These are phyloP conservation scores for Microtus montanus DNA, from an alignment of 2,113 vertebrate genomes.

Conservation along the genomic window DNA sequence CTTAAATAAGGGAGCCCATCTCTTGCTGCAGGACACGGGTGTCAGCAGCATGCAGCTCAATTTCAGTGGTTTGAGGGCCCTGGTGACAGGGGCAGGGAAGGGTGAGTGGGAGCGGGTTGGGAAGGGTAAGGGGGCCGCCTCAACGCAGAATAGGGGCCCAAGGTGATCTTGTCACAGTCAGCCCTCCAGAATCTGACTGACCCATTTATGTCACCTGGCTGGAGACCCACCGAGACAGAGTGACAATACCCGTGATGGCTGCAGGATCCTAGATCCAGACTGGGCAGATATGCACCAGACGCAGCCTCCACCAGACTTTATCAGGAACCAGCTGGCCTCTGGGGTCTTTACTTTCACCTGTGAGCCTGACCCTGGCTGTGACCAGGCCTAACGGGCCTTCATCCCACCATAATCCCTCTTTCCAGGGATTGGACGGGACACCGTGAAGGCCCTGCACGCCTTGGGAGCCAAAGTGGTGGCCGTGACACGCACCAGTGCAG, in stretches of 20 bases:
- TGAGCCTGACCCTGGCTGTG: neutral
- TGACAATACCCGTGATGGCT: neutral
- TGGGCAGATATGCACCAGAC: neutral
- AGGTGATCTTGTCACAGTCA: neutral
- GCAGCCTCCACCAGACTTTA: neutral
- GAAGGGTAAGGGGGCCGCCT: neutral
- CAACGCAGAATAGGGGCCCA: accelerated
- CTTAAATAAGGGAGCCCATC: neutral
- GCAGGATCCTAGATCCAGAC: neutral
- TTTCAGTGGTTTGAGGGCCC: slow-evolving; percentile 85
- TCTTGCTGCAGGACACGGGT: accelerated
- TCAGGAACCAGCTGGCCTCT: neutral
- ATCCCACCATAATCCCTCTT: neutral
- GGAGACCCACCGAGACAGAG: neutral
- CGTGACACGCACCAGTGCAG: slow-evolving; percentile 88
- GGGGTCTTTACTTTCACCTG: neutral
- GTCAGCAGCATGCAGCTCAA: slow-evolving; percentile 83
- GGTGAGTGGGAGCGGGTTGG: slow-evolving; percentile 75
- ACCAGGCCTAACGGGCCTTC: too few species aligned
- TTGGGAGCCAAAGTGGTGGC: slow-evolving; percentile 90
- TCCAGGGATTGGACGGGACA: slow-evolving; percentile 91
- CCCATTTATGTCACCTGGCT: neutral
- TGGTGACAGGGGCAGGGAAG: slow-evolving; percentile 92
- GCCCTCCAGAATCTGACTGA: neutral
- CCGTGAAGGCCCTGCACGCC: slow-evolving; percentile 86